These are phyloP conservation scores for Pectinophora gossypiella DNA, from an alignment of 1,140 invertebrate genomes.

Conservation along the genomic window DNA sequence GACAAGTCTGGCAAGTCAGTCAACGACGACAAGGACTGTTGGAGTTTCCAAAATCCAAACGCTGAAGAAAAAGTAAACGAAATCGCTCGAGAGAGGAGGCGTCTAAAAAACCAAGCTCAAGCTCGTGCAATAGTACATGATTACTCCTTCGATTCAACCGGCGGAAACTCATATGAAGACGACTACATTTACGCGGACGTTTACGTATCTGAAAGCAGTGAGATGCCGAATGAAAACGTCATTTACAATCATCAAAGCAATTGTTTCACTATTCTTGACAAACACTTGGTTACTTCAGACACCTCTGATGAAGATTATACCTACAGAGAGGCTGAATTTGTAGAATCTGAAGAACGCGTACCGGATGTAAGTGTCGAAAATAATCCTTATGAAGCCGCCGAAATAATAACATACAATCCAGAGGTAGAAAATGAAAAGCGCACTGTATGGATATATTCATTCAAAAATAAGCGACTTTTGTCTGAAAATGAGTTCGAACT, in stretches of 20 bases:
- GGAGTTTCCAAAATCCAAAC: not conserved
- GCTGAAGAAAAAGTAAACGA: slow-evolving; percentile 17
- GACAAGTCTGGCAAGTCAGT: not conserved
- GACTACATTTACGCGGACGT: not conserved
- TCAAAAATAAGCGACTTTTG: slow-evolving; percentile 40
- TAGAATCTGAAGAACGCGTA: not conserved
- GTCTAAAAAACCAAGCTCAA: slow-evolving; percentile 6
- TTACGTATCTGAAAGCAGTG: not conserved
- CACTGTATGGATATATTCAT: slow-evolving; percentile 50
- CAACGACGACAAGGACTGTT: not conserved
- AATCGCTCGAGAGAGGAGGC: slow-evolving; percentile 23
- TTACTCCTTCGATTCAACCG: not conserved
- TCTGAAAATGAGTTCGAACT: slow-evolving; percentile 29
- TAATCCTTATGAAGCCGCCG: slow-evolving; percentile 11
- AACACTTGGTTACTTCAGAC: slow-evolving; percentile 20
- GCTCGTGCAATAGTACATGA: not conserved
- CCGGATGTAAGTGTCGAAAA: not conserved
- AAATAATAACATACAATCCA: slow-evolving; percentile 18
- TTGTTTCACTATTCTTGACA: slow-evolving; percentile 39
- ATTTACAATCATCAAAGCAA: slow-evolving; percentile 23
- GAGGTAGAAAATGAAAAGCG: slow-evolving; percentile 25
- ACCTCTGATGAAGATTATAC: slow-evolving; percentile 26
- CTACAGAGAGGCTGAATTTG: slow-evolving; percentile 23
- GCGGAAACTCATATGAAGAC: too few relatives aligned
- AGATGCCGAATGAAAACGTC: not conserved